Conservation (phyloP, 2,888 invertebrate species). For the Gerosis bhagava region DNA sequence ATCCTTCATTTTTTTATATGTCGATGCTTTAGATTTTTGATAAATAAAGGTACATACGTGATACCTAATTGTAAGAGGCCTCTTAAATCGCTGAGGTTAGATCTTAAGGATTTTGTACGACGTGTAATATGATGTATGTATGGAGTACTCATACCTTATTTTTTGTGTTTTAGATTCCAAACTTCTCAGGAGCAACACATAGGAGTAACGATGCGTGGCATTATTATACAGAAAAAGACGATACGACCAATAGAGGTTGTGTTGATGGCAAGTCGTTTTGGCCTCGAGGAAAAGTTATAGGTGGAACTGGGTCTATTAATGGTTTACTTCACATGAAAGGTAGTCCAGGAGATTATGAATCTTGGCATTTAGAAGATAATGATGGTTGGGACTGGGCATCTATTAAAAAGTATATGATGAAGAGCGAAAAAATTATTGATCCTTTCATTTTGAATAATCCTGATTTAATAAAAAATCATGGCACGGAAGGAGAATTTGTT, state of each 20-base stretch:
- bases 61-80: too few relatives aligned
- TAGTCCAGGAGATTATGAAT: constrained; percentile 58
- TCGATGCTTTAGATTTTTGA: too few relatives aligned
- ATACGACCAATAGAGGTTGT: constrained; percentile 51
- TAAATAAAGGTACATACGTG: too few relatives aligned
- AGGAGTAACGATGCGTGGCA: constrained; percentile 53
- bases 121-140: too few relatives aligned
- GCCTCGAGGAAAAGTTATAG: constrained; percentile 67
- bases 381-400: constrained; percentile 71
- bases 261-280: constrained; percentile 55
- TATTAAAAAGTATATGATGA: constrained; percentile 62
- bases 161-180: constrained; percentile 58
- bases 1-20: too few relatives aligned
- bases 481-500: constrained; percentile 72
- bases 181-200: constrained; percentile 57
- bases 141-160: too few relatives aligned
- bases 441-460: constrained; percentile 62
- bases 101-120: too few relatives aligned
- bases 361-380: constrained; percentile 56
- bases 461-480: constrained; percentile 59
- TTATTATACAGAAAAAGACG: constrained; percentile 63
- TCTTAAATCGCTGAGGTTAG: too few relatives aligned
- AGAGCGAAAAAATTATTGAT: constrained; percentile 66
- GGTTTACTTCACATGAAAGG: constrained; percentile 68
- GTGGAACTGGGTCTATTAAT: constrained; percentile 72